Percentiles rank a stretch among this genome's conserved stretches.
These are phyloP conservation scores for Apamea sordens DNA, from an alignment of 2,888 invertebrate species.

Conservation along the genomic window DNA sequence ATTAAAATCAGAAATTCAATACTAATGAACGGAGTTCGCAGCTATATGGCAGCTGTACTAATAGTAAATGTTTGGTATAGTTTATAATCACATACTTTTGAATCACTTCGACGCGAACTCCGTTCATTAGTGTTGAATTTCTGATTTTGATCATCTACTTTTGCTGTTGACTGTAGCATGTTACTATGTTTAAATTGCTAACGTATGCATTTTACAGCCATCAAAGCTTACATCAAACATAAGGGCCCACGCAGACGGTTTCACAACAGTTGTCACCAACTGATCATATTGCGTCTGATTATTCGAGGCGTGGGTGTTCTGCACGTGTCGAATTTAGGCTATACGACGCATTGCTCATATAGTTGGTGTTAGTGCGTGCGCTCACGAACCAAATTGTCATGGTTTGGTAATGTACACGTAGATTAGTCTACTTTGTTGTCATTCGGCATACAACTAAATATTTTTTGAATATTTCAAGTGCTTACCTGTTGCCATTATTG, in stretches of 20 bases:
- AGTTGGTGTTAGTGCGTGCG: conserved; percentile 30
- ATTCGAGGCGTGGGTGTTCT: conserved; percentile 55
- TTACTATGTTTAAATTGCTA: background rate
- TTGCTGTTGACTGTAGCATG: too few relatives aligned
- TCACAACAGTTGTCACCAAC: conserved; percentile 53
- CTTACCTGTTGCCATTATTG: too few relatives aligned
- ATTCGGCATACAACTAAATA: too few relatives aligned
- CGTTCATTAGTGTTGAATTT: too few relatives aligned
- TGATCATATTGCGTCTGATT: conserved; percentile 65
- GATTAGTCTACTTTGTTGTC: background rate
- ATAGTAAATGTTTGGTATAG: too few relatives aligned
- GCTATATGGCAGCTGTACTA: too few relatives aligned
- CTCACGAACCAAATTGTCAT: conserved; percentile 35
- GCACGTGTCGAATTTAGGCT: conserved; percentile 58
- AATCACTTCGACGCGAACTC: too few relatives aligned
- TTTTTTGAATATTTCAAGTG: too few relatives aligned
- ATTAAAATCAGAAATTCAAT: too few relatives aligned
- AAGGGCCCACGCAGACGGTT: conserved; percentile 50
- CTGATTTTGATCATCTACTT: too few relatives aligned
- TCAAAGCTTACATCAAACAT: conserved; percentile 22
- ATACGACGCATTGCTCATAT: conserved; percentile 17
- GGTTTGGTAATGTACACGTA: background rate
- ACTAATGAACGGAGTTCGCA: too few relatives aligned
- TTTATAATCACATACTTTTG: too few relatives aligned
- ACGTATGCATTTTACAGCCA: background rate